Conservation (phyloP, 2,797 vertebrate genomes). For the Hapalemur alaotrensis region DNA sequence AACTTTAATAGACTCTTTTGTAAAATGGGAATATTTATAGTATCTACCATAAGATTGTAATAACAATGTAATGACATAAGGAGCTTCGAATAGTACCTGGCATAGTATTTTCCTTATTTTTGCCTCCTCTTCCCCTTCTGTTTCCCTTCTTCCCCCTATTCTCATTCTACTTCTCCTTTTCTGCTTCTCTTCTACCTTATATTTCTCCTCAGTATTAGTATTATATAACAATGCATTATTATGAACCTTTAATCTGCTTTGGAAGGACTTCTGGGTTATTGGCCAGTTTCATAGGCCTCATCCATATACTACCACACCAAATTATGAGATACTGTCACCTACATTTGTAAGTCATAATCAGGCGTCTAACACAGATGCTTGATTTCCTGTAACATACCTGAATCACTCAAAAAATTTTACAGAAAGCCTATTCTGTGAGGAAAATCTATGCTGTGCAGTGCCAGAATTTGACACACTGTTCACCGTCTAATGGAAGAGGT, state of each 20-base stretch:
- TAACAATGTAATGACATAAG: not conserved
- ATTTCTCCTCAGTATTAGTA: not conserved
- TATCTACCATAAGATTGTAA: not conserved
- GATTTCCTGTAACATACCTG: not conserved
- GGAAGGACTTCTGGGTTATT: not conserved
- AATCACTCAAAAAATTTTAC: not conserved
- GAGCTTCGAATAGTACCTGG: not conserved
- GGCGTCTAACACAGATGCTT: not conserved
- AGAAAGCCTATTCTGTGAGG: not conserved
- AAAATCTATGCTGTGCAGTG: not conserved
- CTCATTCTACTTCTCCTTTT: not conserved
- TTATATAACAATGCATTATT: not conserved
- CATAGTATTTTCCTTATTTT: not conserved
- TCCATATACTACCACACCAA: not conserved
- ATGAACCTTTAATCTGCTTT: constrained; percentile 8
- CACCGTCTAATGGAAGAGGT: not conserved
- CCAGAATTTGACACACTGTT: not conserved
- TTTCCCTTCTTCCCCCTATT: not conserved
- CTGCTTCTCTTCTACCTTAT: not conserved
- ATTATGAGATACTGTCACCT: not conserved
- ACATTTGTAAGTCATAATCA: not conserved
- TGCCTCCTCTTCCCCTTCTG: not conserved
- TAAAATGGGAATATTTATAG: not conserved
- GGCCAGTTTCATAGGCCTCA: not conserved
- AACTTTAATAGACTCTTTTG: not conserved